Percentiles rank a stretch among this genome's conserved stretches.
These are phyloP conservation scores for Aphidius gifuensis DNA, from an alignment of 1,140 invertebrate species.

Conservation along the genomic window DNA sequence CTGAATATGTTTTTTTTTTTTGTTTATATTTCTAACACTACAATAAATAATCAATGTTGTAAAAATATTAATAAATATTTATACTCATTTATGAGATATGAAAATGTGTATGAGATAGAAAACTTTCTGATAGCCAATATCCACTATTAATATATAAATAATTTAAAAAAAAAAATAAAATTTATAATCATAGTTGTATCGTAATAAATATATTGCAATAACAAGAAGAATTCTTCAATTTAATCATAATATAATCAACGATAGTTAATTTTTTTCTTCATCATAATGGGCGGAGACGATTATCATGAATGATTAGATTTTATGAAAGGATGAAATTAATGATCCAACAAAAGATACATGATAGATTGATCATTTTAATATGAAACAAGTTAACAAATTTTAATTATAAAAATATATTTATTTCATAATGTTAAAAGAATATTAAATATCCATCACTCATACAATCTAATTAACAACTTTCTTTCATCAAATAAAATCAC, in stretches of 20 bases:
- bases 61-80: slow-evolving; percentile 1
- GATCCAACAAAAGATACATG: neutral
- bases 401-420: too few species aligned
- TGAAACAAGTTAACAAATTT: neutral
- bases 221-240: too few species aligned
- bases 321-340: slow-evolving; percentile 13
- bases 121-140: neutral
- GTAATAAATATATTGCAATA: too few species aligned
- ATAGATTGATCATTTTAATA: slow-evolving; percentile 6
- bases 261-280: slow-evolving; percentile 9
- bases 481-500: too few species aligned
- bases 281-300: slow-evolving; percentile 10
- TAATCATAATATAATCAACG: slow-evolving; percentile 1
- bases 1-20: slow-evolving; percentile 2
- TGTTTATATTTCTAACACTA: too few species aligned
- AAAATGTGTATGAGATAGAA: neutral
- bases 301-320: slow-evolving; percentile 12
- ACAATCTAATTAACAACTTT: too few species aligned
- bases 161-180: neutral
- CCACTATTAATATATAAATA: neutral
- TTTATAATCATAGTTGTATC: neutral
- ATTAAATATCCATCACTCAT: too few species aligned
- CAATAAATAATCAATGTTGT: neutral
- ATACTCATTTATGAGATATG: neutral
- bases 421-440: too few species aligned